Conservation (phyloP, 2,888 invertebrate species). For the Agrypnus murinus region DNA sequence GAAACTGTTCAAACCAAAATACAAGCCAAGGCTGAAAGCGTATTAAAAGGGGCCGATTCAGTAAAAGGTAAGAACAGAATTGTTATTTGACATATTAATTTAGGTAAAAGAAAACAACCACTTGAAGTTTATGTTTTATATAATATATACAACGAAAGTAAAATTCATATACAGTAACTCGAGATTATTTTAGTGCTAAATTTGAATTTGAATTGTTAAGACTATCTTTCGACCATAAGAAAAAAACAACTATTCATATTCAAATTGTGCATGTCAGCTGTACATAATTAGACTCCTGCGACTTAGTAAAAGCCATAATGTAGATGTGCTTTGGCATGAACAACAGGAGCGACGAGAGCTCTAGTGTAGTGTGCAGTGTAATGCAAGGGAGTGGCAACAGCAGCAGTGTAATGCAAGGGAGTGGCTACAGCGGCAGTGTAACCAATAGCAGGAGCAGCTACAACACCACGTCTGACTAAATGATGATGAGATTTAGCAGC, state of each 20-base stretch:
- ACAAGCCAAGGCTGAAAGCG: constrained; percentile 93
- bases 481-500: constrained; percentile 59
- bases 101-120: too few relatives aligned
- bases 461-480: constrained; percentile 31
- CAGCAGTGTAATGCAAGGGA: constrained; percentile 48
- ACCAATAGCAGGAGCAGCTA: too few relatives aligned
- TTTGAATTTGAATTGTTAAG: constrained; percentile 47
- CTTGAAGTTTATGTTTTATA: not conserved
- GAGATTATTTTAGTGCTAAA: constrained; percentile 44
- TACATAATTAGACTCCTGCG: not conserved
- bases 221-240: constrained; percentile 55
- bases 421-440: constrained; percentile 52
- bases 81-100: constrained; percentile 14
- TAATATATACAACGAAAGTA: constrained; percentile 19
- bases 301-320: constrained; percentile 30
- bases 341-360: constrained; percentile 11
- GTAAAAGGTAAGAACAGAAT: constrained; percentile 74
- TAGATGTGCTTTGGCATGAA: constrained; percentile 18
- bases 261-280: constrained; percentile 41
- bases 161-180: constrained; percentile 41
- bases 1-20: constrained; percentile 95
- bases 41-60: constrained; percentile 78
- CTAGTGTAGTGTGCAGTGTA: constrained; percentile 43
- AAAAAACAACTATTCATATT: constrained; percentile 45
- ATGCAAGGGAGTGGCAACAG: constrained; percentile 52